These are phyloP conservation scores for Helicolenus hilgendorfi DNA, from an alignment of 2,797 vertebrate genomes.

Conservation along the genomic window DNA sequence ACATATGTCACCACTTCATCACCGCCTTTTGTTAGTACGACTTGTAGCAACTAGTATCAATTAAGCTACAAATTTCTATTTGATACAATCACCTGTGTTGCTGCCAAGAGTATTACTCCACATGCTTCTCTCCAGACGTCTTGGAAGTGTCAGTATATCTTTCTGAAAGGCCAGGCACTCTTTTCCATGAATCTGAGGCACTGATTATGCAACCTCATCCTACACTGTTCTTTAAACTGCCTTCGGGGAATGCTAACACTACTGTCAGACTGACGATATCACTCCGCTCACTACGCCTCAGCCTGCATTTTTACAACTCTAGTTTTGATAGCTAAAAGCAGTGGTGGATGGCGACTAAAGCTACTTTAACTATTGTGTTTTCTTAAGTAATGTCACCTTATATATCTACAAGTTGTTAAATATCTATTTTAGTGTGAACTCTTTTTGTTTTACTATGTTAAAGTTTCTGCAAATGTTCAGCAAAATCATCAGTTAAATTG, in stretches of 20 bases:
- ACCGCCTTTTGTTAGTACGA: slow-evolving; percentile 16
- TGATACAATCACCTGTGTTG: slow-evolving; percentile 50
- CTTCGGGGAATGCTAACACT: slow-evolving; percentile 69
- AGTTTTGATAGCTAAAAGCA: slow-evolving; percentile 60
- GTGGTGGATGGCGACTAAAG: slow-evolving; percentile 6
- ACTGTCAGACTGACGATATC: slow-evolving; percentile 72
- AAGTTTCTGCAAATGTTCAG: neutral
- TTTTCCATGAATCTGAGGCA: slow-evolving; percentile 77
- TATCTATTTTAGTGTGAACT: neutral
- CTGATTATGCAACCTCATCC: slow-evolving; percentile 85
- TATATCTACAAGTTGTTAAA: neutral
- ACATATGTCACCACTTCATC: slow-evolving; percentile 40
- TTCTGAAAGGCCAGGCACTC: slow-evolving; percentile 67
- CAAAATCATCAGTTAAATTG: neutral
- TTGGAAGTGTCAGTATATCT: slow-evolving; percentile 72
- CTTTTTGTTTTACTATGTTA: neutral
- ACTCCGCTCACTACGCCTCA: slow-evolving; percentile 41
- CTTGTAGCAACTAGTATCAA: slow-evolving; percentile 79
- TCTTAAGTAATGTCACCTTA: neutral
- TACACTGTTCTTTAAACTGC: slow-evolving; percentile 68
- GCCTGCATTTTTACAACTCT: slow-evolving; percentile 52
- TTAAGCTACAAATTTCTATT: slow-evolving; percentile 77
- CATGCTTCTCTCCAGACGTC: slow-evolving; percentile 65
- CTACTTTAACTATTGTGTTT: neutral
- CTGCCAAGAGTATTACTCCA: slow-evolving; percentile 72